Evolutionary conservation across 1,140 invertebrate species (phyloP), one percentile per base, ranked within the genome.

Genomic region (Dufourea novaeangliae): DNA sequence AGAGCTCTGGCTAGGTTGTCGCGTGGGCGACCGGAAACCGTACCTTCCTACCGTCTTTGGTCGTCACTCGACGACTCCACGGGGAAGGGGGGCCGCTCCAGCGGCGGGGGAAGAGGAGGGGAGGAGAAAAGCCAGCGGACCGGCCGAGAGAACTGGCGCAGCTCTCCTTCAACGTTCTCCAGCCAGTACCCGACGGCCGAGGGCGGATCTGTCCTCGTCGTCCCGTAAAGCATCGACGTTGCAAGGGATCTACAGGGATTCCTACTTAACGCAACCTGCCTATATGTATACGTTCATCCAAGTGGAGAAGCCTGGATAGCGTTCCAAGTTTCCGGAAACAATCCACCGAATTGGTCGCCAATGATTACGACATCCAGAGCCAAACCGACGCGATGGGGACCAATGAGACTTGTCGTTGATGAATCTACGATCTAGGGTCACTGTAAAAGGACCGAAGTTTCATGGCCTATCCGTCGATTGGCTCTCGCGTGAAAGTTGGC

Each of bases 1-100:
- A 77, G 83, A 84, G 84, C 75, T 78, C 82, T 75, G 88, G 85
- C 88, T 89, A 90, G 90, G 86, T 85, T 85, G 85, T 86, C 84
- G 90, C 85, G 90, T 91, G 89, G 90, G 90, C 88, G 90, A 91
- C 89, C 90, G 90, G 90, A 91, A 91, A 90, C 89, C 90, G 86
- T 90, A 90, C 89, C 89, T 91, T 88, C 90, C 89, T 91, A 90
- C 90, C 89, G 89, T 90, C 90, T 91, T 91, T 90, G 88, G 84
- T 86, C 83, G 84, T 86, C 84, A 86, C 84, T 86, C 79, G 79
- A 78, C 79, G 89, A 83, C 82, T 80, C 73, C 67, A 34, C 37
- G 32, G 71, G 68, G 29, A 61, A 84, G 74, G 73, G 69, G 32
- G 41, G 14, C 10, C 20, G 50, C n/a, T 8, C 7, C 10, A n/a